Evolutionary conservation across 2,113 vertebrate genomes (phyloP), one percentile per base, ranked within the genome.

Genomic region (Protobothrops flavoviridis): DNA sequence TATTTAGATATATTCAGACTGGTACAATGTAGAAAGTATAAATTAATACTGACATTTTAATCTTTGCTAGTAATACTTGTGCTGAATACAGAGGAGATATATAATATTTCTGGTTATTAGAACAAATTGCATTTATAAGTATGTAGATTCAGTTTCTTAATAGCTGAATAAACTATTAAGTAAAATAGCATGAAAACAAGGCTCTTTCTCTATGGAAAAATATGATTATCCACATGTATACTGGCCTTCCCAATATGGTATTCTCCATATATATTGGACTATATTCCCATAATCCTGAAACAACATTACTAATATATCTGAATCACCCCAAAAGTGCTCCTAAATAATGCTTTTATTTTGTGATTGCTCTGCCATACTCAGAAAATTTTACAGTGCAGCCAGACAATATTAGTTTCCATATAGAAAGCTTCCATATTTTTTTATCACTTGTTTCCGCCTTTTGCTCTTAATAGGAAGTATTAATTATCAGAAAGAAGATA

Each of bases 41-140:
- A 95, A 97, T 97, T 96, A 95, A 61, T 96, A 69, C 64, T 95
- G 96, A 96, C 95, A 95, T 94, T 90, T 95, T 0, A 0, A 95
- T 95, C 96, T 95, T 95, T 94, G 93, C 64, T 57, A 90, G 56
- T 64, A 92, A 55, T 21, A 90, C 81, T 94, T 94, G 87, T 93
- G 10, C 33, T 95, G 43, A 57, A 92, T 39, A 50, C 91, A 93
- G 90, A 86, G 55, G 13, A 92, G 53, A 55, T 53, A 59, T 61
- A 93, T 61, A 93, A 45, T 95, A 81, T 87, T 87, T 91, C 92
- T 69, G 87, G 61, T 94, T 96, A 94, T 95, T 92, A 93, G 57
- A 92, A 96, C 43, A 90, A 93, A 6, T 92, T 91, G 94, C 93
- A 93, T 94, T 95, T 94, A 45, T 94, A 92, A 0, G 0, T 74